Conservation (phyloP, 2,888 invertebrate genomes). For the Andrena dorsata region DNA sequence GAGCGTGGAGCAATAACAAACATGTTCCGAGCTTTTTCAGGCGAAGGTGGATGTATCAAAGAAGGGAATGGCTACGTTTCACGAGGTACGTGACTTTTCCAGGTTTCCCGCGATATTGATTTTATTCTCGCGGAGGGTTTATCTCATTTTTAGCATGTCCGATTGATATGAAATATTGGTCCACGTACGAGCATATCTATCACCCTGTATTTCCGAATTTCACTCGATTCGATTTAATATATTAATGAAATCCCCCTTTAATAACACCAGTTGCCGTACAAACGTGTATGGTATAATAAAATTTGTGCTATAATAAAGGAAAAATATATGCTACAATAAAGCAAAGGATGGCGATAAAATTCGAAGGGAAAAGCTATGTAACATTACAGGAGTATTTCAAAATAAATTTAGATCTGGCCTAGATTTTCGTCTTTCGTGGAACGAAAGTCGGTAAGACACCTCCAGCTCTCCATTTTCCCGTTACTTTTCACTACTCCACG, state of each 20-base stretch:
- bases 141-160: slow-evolving; percentile 10
- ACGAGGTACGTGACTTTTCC: slow-evolving; percentile 23
- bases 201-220: too few relatives aligned
- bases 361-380: too few relatives aligned
- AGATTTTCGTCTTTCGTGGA: too few relatives aligned
- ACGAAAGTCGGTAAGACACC: neutral
- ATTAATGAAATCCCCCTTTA: too few relatives aligned
- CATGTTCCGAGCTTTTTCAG: neutral
- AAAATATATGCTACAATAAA: neutral
- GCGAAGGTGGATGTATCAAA: slow-evolving; percentile 14
- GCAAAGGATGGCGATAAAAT: too few relatives aligned
- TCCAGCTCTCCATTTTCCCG: neutral
- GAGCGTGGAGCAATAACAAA: slow-evolving; percentile 32
- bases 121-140: neutral
- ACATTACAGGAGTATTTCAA: too few relatives aligned
- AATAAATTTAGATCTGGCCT: too few relatives aligned
- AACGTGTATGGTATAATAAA: too few relatives aligned
- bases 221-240: too few relatives aligned
- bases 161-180: neutral
- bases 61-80: neutral
- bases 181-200: neutral
- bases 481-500: neutral
- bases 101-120: slow-evolving; percentile 8
- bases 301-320: neutral
- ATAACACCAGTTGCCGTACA: too few relatives aligned